Base-by-base conservation (phyloP, 2,888 invertebrate species). In the Tolmerus cingulatus region DNA sequence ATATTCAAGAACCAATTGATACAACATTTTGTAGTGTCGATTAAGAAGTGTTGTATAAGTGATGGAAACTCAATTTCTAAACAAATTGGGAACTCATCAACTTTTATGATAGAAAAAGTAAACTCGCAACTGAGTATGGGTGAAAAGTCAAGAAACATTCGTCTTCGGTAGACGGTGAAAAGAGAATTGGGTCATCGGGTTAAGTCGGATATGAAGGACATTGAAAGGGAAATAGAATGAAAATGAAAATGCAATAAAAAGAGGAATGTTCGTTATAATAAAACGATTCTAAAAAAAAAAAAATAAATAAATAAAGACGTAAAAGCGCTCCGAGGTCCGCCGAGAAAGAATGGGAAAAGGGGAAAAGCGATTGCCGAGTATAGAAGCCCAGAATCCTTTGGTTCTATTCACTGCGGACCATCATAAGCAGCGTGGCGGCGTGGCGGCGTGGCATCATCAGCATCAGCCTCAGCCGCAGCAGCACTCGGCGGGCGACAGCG, bases 201-300 rank as follows among this genome's bases (percentile, higher is more conserved):
- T 66, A 74, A 84, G 66, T 84, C 37, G 74, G 66, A 84, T 66
- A 84, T 84, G 84, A 84, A 84, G 84, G 84, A 84, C 84, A 84
- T 66, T 43, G 84, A 84, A 84, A 84, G 84, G 84, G 84, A 84
- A 84, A 84, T 84, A 84, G 84, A 84, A 84, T 74, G 84, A 84
- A 84, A 84, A 84, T 84, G 84, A 84, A 84, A 84, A 84, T 84
- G 84, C 43, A 66, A 84, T 84, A 84, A 84, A 84, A 84, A 84
- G 74, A 84, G 51, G 66, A 84, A 81, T 81, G 81, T 37, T 84
- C 74, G 66, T 84, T 84, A 84, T 84, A 84, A 84, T 74, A 84
- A 84, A 84, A 84, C 66, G 84, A 84, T 84, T 40, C 23, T 23
- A 81, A 84, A 40, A 82, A 82, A 57, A 51, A 51, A 16, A 27